These are phyloP conservation scores for Phrynocephalus guinanensis DNA, from an alignment of 2,797 vertebrate species.

Conservation along the genomic window DNA sequence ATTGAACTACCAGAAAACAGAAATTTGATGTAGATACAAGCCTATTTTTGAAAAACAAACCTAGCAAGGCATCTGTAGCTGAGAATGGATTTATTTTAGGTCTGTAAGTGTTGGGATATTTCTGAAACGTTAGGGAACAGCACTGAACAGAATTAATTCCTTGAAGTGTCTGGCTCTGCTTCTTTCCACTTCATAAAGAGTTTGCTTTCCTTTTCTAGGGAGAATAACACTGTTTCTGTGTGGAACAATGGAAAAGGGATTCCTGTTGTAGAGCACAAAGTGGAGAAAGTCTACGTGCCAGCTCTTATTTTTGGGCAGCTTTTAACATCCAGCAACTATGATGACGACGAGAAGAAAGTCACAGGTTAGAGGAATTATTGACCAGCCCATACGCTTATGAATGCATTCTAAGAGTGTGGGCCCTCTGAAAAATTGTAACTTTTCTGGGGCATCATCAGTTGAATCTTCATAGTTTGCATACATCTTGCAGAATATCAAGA, in stretches of 20 bases:
- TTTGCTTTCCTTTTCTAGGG: slow-evolving; percentile 76
- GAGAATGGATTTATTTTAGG: slow-evolving; percentile 23
- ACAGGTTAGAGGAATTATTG: slow-evolving; percentile 82
- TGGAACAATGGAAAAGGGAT: slow-evolving; percentile 99
- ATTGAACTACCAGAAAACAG: background rate
- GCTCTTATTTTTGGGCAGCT: slow-evolving; percentile 98
- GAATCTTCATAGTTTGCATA: background rate
- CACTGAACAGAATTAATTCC: slow-evolving; percentile 8
- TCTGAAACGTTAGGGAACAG: slow-evolving; percentile 24
- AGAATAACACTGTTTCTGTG: slow-evolving; percentile 93
- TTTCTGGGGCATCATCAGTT: background rate
- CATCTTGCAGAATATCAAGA: background rate
- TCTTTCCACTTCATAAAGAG: slow-evolving; percentile 47
- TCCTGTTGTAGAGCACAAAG: slow-evolving; percentile 96
- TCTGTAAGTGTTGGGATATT: background rate
- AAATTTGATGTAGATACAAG: background rate
- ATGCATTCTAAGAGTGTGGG: background rate
- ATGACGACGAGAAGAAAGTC: slow-evolving; percentile 97
- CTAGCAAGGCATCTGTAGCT: background rate
- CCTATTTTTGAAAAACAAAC: background rate
- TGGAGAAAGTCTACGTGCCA: slow-evolving; percentile 96
- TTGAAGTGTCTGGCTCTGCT: slow-evolving; percentile 11
- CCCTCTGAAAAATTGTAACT: background rate
- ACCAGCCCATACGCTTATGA: background rate
- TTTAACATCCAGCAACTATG: slow-evolving; percentile 97